These are phyloP conservation scores for Remorina albescens DNA, from an alignment of 2,797 vertebrate genomes.

Conservation along the genomic window DNA sequence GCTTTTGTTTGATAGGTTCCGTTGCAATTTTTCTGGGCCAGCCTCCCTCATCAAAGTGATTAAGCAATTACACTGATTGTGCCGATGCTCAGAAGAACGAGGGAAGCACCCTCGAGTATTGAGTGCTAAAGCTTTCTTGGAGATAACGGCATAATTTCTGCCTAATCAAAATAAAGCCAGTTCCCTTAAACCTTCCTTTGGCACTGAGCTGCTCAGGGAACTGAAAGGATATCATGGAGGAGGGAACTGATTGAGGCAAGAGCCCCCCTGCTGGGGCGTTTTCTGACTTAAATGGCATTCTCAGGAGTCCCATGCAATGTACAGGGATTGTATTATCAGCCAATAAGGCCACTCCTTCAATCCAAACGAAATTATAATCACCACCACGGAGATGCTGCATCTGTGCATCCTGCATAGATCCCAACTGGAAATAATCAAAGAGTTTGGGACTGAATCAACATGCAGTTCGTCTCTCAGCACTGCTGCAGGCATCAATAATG, in stretches of 20 bases:
- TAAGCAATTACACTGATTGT: constrained; percentile 83
- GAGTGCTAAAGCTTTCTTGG: constrained; percentile 75
- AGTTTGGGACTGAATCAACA: constrained; percentile 57
- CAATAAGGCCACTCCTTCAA: neutral
- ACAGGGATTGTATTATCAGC: neutral
- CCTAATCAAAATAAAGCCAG: constrained; percentile 74
- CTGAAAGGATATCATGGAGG: constrained; percentile 26
- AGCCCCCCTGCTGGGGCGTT: constrained; percentile 1
- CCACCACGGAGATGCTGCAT: neutral
- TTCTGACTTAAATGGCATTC: constrained; percentile 21
- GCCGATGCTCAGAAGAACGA: constrained; percentile 69
- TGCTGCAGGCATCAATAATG: constrained; percentile 61
- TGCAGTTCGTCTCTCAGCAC: constrained; percentile 29
- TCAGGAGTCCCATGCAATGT: neutral
- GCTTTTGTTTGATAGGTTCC: constrained; percentile 66
- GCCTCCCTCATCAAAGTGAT: constrained; percentile 80
- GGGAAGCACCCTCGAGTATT: constrained; percentile 74
- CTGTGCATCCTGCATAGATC: constrained; percentile 17
- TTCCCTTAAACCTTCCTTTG: constrained; percentile 56
- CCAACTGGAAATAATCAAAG: constrained; percentile 53
- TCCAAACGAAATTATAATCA: constrained; percentile 38
- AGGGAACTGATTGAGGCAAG: constrained; percentile 2
- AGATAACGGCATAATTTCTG: constrained; percentile 80
- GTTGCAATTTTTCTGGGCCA: constrained; percentile 71
- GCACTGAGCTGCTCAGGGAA: constrained; percentile 28